A percentile compares a stretch with the other conserved stretches of the same genome.
Evolutionary conservation across 2,113 vertebrate species (phyloP).

Genomic region (Oxyura jamaicensis): DNA sequence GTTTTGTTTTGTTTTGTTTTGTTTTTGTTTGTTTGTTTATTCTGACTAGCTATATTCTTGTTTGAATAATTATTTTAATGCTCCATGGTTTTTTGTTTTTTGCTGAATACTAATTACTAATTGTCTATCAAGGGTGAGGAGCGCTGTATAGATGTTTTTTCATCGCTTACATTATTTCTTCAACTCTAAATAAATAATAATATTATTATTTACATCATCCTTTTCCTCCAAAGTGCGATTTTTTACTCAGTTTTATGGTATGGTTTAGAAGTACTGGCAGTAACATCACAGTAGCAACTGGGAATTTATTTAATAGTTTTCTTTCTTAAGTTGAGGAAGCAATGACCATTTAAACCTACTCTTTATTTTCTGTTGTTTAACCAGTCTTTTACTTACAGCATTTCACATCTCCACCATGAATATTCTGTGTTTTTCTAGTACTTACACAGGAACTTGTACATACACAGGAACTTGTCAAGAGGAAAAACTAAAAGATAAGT

Average conservation of each 20-base stretch:
- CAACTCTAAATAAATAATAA: not conserved
- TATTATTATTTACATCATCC: not conserved
- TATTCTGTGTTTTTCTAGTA: not conserved
- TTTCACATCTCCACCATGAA: not conserved
- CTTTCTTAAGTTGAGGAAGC: not conserved
- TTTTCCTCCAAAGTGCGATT: not conserved
- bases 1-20: not conserved
- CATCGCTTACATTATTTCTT: not conserved
- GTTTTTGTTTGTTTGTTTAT: constrained; percentile 12
- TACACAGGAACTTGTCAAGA: not conserved
- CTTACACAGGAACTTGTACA: not conserved
- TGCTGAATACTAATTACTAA: not conserved
- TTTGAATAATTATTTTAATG: constrained; percentile 4
- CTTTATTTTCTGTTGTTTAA: not conserved
- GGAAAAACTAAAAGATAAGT: not conserved
- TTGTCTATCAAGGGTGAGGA: not conserved
- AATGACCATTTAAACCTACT: not conserved
- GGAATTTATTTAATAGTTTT: not conserved
- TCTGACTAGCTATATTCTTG: not conserved
- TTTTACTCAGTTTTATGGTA: not conserved
- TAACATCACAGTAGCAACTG: not conserved
- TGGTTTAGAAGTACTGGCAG: not conserved
- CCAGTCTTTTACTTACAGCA: not conserved
- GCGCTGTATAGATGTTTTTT: not conserved
- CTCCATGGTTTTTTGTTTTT: not conserved